Evolutionary conservation across 2,888 invertebrate species (phyloP), one percentile per base, ranked within the genome.

Genomic region (Leptodirus hochenwartii): DNA sequence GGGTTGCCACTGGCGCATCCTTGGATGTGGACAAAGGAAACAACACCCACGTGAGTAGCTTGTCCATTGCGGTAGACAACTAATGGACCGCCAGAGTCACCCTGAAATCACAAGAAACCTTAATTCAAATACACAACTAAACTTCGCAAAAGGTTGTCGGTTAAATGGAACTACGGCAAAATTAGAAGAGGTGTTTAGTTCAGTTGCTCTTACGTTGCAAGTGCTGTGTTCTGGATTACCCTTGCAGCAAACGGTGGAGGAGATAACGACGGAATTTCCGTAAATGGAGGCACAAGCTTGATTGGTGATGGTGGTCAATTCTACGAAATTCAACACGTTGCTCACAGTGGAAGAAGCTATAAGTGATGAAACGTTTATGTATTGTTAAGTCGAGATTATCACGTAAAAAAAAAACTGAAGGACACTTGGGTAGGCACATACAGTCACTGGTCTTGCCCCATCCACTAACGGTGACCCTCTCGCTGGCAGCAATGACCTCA

Each of bases 201-300:
- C n/a, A n/a, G n/a, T n/a, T n/a, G n/a, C n/a, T n/a, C 47, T 42
- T 39, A 47, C 50, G 30, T 41, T 44, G 41, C 49, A 50, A 20
- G 46, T 44, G 35, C 45, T 43, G 29, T 43, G 40, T 23, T 39
- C 32, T 11, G 41, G 42, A 9, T 31, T 22, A 9, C 43, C 44
- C 11, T 16, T 14, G 22, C 37, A 37, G 40, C 51, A 51, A 4
- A 51, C 12, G 15, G 44, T 43, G 12, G 38, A 37, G 16, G 25
- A n/a, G 12, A 32, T 33, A 15, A 49, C 34, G 17, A 34, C 25
- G 5, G 13, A n/a, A 8, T 30, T 9, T n/a, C 43, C 44, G 27
- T 41, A 48, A 8, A 35, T 31, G 2, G 5, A 4, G 5, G 32
- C 36, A 34, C 50, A 50, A 5, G 37, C 36, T 1, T 24, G 3